Percentiles rank a stretch among this genome's conserved stretches.
These are phyloP conservation scores for Phalacrocorax pelagicus DNA, from an alignment of 2,113 vertebrate genomes.

Conservation along the genomic window DNA sequence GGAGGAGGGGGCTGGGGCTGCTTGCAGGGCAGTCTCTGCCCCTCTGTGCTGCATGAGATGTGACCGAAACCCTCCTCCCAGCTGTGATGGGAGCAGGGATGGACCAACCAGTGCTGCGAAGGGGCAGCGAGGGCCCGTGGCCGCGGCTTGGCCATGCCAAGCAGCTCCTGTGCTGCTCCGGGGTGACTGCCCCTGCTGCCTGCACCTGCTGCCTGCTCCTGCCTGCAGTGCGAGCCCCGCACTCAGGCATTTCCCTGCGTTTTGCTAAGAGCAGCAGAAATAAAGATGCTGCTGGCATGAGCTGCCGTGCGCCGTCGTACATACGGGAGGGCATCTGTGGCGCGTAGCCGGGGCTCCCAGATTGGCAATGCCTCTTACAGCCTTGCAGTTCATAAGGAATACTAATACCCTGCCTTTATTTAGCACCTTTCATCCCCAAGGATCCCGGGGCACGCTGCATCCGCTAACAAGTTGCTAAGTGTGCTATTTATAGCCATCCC, in stretches of 20 bases:
- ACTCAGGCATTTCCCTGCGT: rapidly evolving
- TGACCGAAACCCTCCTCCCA: background rate
- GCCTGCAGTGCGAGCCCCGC: rapidly evolving
- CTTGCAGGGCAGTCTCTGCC: background rate
- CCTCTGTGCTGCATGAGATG: background rate
- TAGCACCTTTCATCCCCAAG: slow-evolving; percentile 10
- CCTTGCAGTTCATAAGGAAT: rapidly evolving
- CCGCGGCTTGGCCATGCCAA: rapidly evolving
- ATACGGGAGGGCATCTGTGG: background rate
- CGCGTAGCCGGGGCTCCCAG: background rate
- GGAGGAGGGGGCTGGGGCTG: background rate
- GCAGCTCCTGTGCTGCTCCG: background rate
- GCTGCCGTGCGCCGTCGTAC: background rate
- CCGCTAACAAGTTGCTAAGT: background rate
- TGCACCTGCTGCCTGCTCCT: background rate
- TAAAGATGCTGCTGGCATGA: background rate
- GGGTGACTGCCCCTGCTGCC: background rate
- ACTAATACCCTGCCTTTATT: slow-evolving; percentile 7
- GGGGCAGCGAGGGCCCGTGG: background rate
- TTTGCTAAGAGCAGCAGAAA: rapidly evolving
- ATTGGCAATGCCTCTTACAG: background rate
- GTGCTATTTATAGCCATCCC: background rate
- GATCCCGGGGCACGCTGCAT: background rate
- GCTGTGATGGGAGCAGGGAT: background rate
- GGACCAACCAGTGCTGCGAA: rapidly evolving